A percentile compares a stretch with the other conserved stretches of the same genome.
Conservation (phyloP, 2,113 vertebrate genomes). For the Phaethornis superciliosus region DNA sequence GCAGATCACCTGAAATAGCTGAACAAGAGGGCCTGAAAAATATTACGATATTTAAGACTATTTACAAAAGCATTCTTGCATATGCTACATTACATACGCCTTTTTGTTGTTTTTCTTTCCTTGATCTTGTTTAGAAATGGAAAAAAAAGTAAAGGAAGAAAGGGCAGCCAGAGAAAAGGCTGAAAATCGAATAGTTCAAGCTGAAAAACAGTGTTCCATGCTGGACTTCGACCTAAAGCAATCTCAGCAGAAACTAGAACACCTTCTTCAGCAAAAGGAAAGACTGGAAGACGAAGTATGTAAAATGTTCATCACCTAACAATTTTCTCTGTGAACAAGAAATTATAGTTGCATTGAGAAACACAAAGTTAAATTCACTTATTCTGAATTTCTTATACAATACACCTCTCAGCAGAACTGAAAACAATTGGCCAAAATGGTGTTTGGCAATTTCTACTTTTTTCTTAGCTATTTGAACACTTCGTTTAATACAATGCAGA, state of each 20-base stretch:
- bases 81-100: neutral
- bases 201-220: conserved; percentile 98
- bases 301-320: neutral
- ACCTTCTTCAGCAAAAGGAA: conserved; percentile 94
- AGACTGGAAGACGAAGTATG: conserved; percentile 94
- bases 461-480: neutral
- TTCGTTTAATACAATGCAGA: neutral
- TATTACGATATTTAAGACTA: neutral
- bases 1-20: neutral
- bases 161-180: conserved; percentile 89
- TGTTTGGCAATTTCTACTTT: neutral
- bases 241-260: conserved; percentile 95
- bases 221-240: conserved; percentile 97
- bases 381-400: neutral
- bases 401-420: neutral
- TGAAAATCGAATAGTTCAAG: conserved; percentile 91
- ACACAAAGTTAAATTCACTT: neutral
- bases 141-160: conserved; percentile 95
- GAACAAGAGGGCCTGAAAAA: neutral
- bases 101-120: conserved; percentile 1
- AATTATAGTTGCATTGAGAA: neutral
- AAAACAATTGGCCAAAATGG: neutral
- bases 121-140: conserved; percentile 83
- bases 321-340: neutral
- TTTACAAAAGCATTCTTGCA: neutral